Evolutionary conservation across 2,797 vertebrate genomes (phyloP).

Genomic region (Phalanger gymnotis): DNA sequence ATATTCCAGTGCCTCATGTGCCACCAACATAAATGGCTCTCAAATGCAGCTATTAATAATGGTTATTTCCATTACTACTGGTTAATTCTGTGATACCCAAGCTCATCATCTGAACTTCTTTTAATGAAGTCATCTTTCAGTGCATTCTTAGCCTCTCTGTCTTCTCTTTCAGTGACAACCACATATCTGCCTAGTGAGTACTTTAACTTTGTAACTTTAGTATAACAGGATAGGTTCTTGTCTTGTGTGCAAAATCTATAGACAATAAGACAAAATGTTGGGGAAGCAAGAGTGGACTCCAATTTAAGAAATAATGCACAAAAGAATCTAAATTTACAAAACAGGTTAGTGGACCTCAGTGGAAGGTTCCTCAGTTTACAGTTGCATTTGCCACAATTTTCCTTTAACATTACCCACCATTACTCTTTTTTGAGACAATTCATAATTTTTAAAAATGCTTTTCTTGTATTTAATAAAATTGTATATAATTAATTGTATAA

Average conservation of each 20-base stretch:
- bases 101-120: constrained; percentile 29
- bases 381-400: constrained; percentile 23
- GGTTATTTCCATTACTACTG: constrained; percentile 20
- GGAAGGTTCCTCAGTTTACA: constrained; percentile 11
- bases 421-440: constrained; percentile 24
- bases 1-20: neutral
- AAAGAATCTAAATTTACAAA: constrained; percentile 47
- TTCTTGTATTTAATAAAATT: constrained; percentile 39
- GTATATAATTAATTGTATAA: constrained; percentile 33
- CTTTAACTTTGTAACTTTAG: constrained; percentile 48
- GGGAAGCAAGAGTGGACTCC: neutral
- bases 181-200: constrained; percentile 29
- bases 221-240: constrained; percentile 11
- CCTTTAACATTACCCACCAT: constrained; percentile 15
- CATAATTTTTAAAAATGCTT: constrained; percentile 9
- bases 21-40: neutral
- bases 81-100: constrained; percentile 40
- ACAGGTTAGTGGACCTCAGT: neutral
- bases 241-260: constrained; percentile 14
- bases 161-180: constrained; percentile 45
- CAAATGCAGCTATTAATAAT: neutral
- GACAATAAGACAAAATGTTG: constrained; percentile 48
- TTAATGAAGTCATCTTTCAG: constrained; percentile 34
- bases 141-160: constrained; percentile 41
- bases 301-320: constrained; percentile 16